Conservation (phyloP, 1,140 invertebrate genomes). For the Ostrea edulis region DNA sequence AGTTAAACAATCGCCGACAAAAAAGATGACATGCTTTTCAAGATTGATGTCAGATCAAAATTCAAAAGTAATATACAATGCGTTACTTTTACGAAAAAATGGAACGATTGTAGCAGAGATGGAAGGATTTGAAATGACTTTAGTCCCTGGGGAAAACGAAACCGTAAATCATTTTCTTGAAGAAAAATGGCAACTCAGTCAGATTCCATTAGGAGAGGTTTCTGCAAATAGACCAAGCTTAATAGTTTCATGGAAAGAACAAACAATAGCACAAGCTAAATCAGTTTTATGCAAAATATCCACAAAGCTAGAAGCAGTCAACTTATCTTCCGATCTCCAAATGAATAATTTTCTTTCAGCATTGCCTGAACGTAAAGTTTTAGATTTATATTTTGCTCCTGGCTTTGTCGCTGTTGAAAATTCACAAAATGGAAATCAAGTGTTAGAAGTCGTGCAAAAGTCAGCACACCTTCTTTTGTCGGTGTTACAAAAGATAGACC, state of each 20-base stretch:
- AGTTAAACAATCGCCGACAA: not conserved
- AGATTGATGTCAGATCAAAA: conserved; percentile 32
- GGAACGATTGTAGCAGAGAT: conserved; percentile 64
- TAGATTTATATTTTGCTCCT: not conserved
- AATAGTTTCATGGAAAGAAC: not conserved
- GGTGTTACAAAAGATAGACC: not conserved
- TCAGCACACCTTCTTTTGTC: not conserved
- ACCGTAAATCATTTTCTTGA: not conserved
- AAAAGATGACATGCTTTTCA: conserved; percentile 44
- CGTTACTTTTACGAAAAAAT: conserved; percentile 54
- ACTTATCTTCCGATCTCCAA: not conserved
- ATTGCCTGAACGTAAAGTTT: not conserved
- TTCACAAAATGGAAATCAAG: not conserved
- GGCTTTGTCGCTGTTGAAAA: not conserved
- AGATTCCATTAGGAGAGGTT: not conserved
- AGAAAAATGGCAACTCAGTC: not conserved
- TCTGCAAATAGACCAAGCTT: not conserved
- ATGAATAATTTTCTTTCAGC: not conserved
- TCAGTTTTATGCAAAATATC: not conserved
- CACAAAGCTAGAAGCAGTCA: not conserved
- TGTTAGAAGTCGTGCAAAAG: not conserved
- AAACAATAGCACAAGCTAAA: not conserved
- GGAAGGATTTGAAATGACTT: conserved; percentile 20
- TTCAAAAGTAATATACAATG: conserved; percentile 52
- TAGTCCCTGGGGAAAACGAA: not conserved